Base-by-base conservation (phyloP, 2,888 invertebrate genomes). In the Cosmia trapezina region DNA sequence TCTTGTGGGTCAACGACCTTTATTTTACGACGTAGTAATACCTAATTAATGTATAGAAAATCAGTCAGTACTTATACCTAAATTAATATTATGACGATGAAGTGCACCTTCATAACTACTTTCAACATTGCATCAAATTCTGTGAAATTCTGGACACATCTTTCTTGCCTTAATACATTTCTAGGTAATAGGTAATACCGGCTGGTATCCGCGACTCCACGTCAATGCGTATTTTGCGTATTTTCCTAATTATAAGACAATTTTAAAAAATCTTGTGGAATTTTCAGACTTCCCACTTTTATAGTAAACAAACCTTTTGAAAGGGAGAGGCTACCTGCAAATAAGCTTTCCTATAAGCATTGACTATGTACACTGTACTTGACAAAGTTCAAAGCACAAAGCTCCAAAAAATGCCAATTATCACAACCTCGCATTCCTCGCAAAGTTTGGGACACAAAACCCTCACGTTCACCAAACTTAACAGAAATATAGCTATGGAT, bases 1-100 rank as follows among this genome's bases (percentile, higher is more conserved):
- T 85, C 73, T 73, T 67, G 70, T 53, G 57, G 78, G 83, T 80
- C 76, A 19, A 56, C 54, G 77, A 82, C 79, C 83, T 77, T 57
- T 57, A 51, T 54, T 62, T 62, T 57, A 65, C 53, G 33, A 51
- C 68, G 70, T 28, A 64, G 41, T 70, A 54, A 64, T 72, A 68
- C 53, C 67, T 80, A 74, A 63, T 72, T 75, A 72, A n/a, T 56
- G 41, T 4, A 8, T 11, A 53, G 8, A 60, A 2, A 11, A 8
- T 8, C 45, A 14, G 7, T 14, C 9, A 33, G 17, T 22, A n/a
- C 28, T 28, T 28, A n/a, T n/a, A 28, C n/a, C 5, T 14, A 43
- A 51, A 69, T 51, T 1, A 14, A 17, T 65, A 11, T 28, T 3
- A 33, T 33, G 11, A 59, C 28, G 19, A 28, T 41, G 0, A 14